Evolutionary conservation across 2,797 vertebrate species (phyloP).

Genomic region (Acridotheres tristis): DNA sequence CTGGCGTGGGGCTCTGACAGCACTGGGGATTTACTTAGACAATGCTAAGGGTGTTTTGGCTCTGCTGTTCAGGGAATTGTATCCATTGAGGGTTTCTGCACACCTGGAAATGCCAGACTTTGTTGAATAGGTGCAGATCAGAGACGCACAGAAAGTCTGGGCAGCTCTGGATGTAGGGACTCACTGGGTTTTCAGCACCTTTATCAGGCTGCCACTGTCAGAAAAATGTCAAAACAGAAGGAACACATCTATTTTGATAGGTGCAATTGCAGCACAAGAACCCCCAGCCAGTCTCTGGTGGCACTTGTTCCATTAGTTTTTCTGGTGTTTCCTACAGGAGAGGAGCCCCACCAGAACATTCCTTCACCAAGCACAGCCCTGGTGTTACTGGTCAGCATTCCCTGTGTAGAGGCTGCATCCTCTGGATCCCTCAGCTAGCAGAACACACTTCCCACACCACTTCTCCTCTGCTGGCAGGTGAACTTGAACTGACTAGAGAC

Average conservation of each 20-base stretch:
- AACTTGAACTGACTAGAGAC: neutral
- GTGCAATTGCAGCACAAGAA: neutral
- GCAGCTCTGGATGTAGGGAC: rapidly evolving
- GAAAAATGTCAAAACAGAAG: neutral
- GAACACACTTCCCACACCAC: neutral
- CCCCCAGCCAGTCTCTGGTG: neutral
- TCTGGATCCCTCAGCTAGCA: neutral
- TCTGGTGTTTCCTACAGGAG: neutral
- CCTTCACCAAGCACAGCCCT: neutral
- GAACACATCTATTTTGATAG: neutral
- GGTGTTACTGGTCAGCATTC: neutral
- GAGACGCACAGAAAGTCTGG: neutral
- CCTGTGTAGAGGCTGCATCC: neutral
- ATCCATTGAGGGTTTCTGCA: neutral
- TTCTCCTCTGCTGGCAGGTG: neutral
- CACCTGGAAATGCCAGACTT: neutral
- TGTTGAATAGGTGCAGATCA: neutral
- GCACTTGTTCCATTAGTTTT: neutral
- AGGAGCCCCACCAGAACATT: neutral
- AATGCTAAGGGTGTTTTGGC: neutral
- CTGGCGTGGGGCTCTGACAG: rapidly evolving
- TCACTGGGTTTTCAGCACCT: neutral
- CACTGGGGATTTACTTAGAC: neutral
- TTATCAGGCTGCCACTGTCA: neutral
- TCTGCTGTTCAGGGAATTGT: neutral